These are phyloP conservation scores for Oryzias sinensis DNA, from an alignment of 2,797 vertebrate species.

Conservation along the genomic window DNA sequence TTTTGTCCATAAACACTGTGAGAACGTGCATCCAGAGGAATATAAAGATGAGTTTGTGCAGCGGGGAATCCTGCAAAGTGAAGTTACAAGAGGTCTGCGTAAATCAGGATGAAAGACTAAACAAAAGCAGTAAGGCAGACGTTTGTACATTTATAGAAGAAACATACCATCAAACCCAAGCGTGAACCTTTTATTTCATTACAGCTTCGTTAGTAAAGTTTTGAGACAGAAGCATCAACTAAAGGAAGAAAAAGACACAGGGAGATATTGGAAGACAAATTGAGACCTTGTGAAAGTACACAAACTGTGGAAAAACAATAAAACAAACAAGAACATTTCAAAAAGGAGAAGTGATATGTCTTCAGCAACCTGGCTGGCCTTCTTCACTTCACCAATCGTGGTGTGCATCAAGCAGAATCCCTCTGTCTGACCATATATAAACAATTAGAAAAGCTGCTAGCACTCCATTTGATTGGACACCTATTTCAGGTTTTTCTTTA, in stretches of 20 bases:
- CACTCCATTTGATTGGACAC: neutral
- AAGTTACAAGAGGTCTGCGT: neutral
- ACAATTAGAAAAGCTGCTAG: neutral
- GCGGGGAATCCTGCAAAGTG: neutral
- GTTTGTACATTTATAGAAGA: constrained; percentile 13
- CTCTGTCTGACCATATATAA: neutral
- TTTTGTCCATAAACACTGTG: constrained; percentile 12
- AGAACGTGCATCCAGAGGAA: constrained; percentile 6
- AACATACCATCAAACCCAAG: constrained; percentile 13
- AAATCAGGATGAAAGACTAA: constrained; percentile 1
- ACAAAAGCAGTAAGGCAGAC: constrained; percentile 27
- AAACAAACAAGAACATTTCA: neutral
- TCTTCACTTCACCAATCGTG: neutral
- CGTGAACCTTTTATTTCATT: constrained; percentile 40
- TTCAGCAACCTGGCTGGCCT: neutral
- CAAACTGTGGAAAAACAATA: neutral
- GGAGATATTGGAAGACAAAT: neutral
- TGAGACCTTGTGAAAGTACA: neutral
- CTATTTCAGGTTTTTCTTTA: neutral
- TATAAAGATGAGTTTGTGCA: constrained; percentile 10
- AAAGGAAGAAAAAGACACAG: constrained; percentile 1
- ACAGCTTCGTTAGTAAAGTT: constrained; percentile 34
- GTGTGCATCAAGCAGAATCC: neutral
- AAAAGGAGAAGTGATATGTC: neutral
- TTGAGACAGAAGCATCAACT: constrained; percentile 10